These are phyloP conservation scores for Iphiclides podalirius DNA, from an alignment of 2,888 invertebrate genomes.

Conservation along the genomic window DNA sequence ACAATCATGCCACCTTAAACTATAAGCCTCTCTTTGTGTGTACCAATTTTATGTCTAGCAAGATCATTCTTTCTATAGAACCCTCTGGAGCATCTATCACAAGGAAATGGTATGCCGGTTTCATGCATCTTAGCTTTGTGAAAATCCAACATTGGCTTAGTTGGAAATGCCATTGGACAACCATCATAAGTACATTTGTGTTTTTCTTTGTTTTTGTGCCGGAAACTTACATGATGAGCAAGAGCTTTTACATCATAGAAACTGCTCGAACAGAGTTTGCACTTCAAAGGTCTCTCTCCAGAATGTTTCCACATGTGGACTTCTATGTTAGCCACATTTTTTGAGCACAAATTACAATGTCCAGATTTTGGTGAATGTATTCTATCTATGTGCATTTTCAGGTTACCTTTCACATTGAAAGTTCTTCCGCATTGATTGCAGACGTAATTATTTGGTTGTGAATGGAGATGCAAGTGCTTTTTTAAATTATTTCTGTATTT, in stretches of 20 bases:
- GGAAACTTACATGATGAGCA: slow-evolving; percentile 60
- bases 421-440: slow-evolving; percentile 63
- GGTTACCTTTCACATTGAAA: slow-evolving; percentile 70
- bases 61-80: slow-evolving; percentile 70
- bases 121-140: slow-evolving; percentile 61
- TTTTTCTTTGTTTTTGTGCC: slow-evolving; percentile 56
- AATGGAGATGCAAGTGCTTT: slow-evolving; percentile 67
- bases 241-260: slow-evolving; percentile 54
- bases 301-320: slow-evolving; percentile 78
- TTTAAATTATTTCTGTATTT: slow-evolving; percentile 72
- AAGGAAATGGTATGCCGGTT: slow-evolving; percentile 53
- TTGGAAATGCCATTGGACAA: slow-evolving; percentile 55
- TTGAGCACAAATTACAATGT: slow-evolving; percentile 68
- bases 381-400: slow-evolving; percentile 72
- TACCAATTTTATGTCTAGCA: slow-evolving; percentile 58
- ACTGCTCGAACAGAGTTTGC: slow-evolving; percentile 58
- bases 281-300: slow-evolving; percentile 66
- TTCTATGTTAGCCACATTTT: slow-evolving; percentile 74
- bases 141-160: slow-evolving; percentile 57
- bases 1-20: too few species aligned
- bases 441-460: slow-evolving; percentile 49
- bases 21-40: slow-evolving; percentile 55
- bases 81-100: slow-evolving; percentile 58
- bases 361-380: slow-evolving; percentile 79
- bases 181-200: slow-evolving; percentile 53